phyloP scores from a whole-genome alignment of 2,113 vertebrate genomes.

The Catharus fuscescens region DNA sequence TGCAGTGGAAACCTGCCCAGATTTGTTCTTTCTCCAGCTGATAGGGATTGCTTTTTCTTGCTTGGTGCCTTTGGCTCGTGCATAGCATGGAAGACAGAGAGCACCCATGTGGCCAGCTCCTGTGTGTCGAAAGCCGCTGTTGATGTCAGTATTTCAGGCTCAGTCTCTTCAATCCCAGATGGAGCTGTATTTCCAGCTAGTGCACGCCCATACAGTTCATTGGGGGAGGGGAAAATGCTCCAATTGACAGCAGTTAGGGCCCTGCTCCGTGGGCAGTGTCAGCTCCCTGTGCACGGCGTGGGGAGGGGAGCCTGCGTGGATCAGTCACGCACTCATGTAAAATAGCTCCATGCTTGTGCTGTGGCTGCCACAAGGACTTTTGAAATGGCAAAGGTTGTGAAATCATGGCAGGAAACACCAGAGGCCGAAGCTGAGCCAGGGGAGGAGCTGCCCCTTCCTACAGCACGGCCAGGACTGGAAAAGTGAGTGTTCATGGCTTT shows the following conservation, averaged over 20 bases:
- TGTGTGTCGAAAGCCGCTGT: not conserved
- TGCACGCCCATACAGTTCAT: not conserved
- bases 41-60: not conserved
- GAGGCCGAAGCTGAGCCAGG: not conserved
- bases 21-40: not conserved
- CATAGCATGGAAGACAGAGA: not conserved
- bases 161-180: not conserved
- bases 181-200: slow-evolving; percentile 4
- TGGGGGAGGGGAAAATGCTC: not conserved
- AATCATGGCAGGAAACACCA: not conserved
- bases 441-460: not conserved
- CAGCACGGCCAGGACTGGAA: not conserved
- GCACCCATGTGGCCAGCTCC: not conserved
- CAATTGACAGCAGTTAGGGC: not conserved
- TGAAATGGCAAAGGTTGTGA: not conserved
- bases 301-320: not conserved
- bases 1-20: not conserved
- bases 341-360: not conserved
- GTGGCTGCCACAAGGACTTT: not conserved
- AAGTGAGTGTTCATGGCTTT: accelerated
- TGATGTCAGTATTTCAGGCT: not conserved
- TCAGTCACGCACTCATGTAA: not conserved
- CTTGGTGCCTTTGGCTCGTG: not conserved
- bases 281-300: not conserved
- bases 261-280: not conserved